Conservation (phyloP, 1,140 invertebrate species). For the Hylaeus anthracinus region DNA sequence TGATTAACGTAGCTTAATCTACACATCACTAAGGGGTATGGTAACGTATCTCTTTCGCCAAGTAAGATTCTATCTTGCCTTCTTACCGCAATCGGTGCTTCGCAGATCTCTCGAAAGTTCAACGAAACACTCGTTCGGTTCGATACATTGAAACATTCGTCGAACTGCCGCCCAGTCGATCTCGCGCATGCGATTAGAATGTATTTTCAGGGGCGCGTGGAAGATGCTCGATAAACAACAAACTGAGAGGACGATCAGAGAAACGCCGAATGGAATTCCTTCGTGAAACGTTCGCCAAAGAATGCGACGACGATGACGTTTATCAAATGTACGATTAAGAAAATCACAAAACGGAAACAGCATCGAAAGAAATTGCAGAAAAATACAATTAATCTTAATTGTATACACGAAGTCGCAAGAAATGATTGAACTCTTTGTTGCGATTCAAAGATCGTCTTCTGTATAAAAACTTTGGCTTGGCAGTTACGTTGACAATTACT, state of each 20-base stretch:
- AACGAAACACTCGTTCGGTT: background rate
- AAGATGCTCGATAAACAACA: background rate
- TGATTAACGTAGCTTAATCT: constrained; percentile 57
- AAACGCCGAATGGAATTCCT: background rate
- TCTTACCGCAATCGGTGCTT: constrained; percentile 2
- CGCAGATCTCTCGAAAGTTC: background rate
- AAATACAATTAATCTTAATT: background rate
- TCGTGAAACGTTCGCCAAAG: background rate
- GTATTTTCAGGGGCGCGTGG: background rate
- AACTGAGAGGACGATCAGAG: background rate
- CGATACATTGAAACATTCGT: background rate
- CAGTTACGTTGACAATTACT: too few relatives aligned
- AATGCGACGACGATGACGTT: background rate
- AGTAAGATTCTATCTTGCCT: background rate
- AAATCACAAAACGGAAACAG: background rate
- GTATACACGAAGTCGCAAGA: background rate
- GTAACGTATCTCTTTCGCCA: constrained; percentile 12
- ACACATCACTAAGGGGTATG: constrained; percentile 34
- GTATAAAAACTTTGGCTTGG: too few relatives aligned
- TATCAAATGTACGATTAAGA: too few relatives aligned
- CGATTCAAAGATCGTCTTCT: too few relatives aligned
- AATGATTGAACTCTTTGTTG: background rate
- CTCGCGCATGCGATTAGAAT: background rate
- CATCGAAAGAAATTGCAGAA: background rate
- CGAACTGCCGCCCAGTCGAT: background rate